Conservation (phyloP, 2,888 invertebrate species). For the Archaeoteleia sp. region DNA sequence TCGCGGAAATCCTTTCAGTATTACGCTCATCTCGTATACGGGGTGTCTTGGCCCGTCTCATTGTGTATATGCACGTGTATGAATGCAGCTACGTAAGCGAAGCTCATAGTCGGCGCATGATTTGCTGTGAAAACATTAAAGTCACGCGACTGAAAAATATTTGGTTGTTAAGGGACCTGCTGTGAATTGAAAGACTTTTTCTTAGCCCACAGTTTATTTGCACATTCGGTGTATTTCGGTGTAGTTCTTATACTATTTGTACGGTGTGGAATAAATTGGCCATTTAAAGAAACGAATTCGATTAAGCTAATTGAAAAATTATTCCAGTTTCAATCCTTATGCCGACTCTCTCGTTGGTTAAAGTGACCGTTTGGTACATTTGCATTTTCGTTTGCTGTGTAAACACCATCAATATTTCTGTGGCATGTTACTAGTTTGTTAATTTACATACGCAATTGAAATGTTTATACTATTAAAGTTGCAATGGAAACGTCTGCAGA, state of each 20-base stretch:
- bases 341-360: no score
- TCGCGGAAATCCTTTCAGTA: constrained; percentile 45
- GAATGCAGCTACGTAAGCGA: constrained; percentile 31
- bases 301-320: no score
- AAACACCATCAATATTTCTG: no score
- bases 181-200: constrained; percentile 25
- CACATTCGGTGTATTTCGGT: constrained; percentile 3
- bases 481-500: no score
- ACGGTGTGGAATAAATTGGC: not conserved
- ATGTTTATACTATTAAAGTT: no score
- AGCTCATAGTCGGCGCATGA: constrained; percentile 38
- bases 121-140: constrained; percentile 40
- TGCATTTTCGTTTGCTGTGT: no score
- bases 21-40: constrained; percentile 34
- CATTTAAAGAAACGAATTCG: no score
- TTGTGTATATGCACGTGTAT: constrained; percentile 11
- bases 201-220: constrained; percentile 24
- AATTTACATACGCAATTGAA: no score
- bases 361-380: no score
- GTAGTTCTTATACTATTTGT: constrained; percentile 15
- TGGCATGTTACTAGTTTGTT: no score
- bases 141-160: constrained; percentile 39
- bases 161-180: constrained; percentile 24
- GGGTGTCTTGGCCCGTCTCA: constrained; percentile 28
- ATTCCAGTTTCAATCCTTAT: no score